Evolutionary conservation across 2,888 invertebrate species (phyloP), one percentile per base, ranked within the genome.

Genomic region (Podotricha telesiphe): DNA sequence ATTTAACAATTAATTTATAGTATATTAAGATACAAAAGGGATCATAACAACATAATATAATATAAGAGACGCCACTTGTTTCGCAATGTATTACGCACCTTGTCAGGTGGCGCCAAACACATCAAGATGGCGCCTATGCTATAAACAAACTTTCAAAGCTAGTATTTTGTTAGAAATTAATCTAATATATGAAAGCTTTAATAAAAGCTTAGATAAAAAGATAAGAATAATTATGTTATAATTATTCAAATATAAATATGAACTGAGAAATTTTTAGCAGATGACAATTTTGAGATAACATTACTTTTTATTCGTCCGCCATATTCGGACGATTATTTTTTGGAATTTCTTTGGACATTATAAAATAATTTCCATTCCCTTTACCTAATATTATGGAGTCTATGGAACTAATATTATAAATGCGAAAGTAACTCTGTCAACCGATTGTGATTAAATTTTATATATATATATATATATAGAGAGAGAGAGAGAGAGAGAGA

Each of bases 91-190:
- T n/a, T 59, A 59, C 22, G 45, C 58, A 20, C 58, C 20, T 10
- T 28, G 17, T 22, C 22, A 59, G n/a, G 22, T 45, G 20, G 34
- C 50, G 37, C 37, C 20, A 64, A 42, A n/a, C 51, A 45, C n/a
- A 45, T 42, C 45, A 59, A 59, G 45, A 59, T 59, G 59, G 59
- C 59, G 59, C 45, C 59, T 22, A 42, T 28, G 45, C 22, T 22
- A 20, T 58, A 50, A 3, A 22, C 28, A 17, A 42, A 55, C 19
- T 65, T 28, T 45, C 28, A 28, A 40, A 55, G 53, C 28, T 53
- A 45, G 1, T 7, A 55, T 28, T 42, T 34, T 17, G 34, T 37
- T 55, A 37, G 17, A 34, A 34, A 37, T 55, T 37, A 37, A 28
- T n/a, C n/a, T 22, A n/a, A 42, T 8, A 42, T 42, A 17, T 47